A percentile compares a stretch with the other conserved stretches of the same genome.
These are phyloP conservation scores for Proctacanthus coquilletti DNA, from an alignment of 1,140 invertebrate genomes.

Conservation along the genomic window DNA sequence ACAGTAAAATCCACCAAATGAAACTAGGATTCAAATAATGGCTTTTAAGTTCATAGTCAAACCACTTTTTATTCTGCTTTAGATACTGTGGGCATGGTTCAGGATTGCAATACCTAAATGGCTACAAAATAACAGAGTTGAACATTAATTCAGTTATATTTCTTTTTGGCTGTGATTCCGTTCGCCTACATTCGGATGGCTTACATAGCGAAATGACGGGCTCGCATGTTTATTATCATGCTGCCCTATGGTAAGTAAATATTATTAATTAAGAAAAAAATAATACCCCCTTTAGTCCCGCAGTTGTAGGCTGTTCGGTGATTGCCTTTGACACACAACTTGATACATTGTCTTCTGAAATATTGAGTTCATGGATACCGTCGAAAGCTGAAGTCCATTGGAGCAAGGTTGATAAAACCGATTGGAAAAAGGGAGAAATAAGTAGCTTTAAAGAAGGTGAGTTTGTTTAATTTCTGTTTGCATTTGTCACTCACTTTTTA, in stretches of 20 bases:
- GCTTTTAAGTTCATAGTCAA: too few species aligned
- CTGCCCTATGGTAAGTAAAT: conserved; percentile 14
- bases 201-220: conserved; percentile 21
- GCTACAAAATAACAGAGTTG: conserved; percentile 14
- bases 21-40: too few species aligned
- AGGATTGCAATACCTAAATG: conserved; percentile 21
- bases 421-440: conserved; percentile 19
- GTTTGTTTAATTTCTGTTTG: too few species aligned
- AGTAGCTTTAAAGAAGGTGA: too few species aligned
- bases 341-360: conserved; percentile 16
- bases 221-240: conserved; percentile 24
- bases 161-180: conserved; percentile 26
- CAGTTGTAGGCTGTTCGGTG: conserved; percentile 22
- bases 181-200: conserved; percentile 17
- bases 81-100: conserved; percentile 28
- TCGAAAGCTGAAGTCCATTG: conserved; percentile 15
- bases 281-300: conserved; percentile 10
- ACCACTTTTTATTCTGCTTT: conserved; percentile 1
- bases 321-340: conserved; percentile 21
- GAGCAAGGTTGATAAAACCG: conserved; percentile 15
- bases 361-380: conserved; percentile 18
- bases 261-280: conserved; percentile 1
- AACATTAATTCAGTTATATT: conserved; percentile 20
- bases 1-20: too few species aligned
- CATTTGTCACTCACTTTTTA: too few species aligned